Percentiles rank a stretch among this genome's conserved stretches.
Conservation (phyloP, 2,797 vertebrate genomes). For the Apogon hyalosoma region DNA sequence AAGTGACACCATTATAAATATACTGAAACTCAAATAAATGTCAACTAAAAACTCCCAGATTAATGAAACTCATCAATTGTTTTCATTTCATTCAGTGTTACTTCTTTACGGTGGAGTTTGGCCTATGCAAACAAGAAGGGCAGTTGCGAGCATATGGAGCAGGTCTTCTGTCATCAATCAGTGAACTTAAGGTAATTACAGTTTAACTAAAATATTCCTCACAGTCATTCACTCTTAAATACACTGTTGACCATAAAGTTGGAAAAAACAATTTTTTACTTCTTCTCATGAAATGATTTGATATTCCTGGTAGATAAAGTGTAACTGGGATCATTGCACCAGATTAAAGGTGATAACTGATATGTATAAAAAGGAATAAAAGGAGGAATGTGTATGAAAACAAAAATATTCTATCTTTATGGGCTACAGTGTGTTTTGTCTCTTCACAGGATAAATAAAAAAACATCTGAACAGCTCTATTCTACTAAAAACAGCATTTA, state of each 20-base stretch:
- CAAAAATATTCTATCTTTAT: too few relatives aligned
- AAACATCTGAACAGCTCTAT: not conserved
- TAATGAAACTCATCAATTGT: too few relatives aligned
- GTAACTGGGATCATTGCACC: too few relatives aligned
- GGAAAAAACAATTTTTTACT: too few relatives aligned
- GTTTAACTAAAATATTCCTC: conserved; percentile 1
- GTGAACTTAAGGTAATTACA: conserved; percentile 89
- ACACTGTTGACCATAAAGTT: too few relatives aligned
- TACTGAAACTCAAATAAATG: conserved; percentile 13
- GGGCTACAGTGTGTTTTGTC: too few relatives aligned
- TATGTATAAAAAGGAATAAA: too few relatives aligned
- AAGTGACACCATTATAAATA: conserved; percentile 67
- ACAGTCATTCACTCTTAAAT: too few relatives aligned
- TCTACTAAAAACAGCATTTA: not conserved
- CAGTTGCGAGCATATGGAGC: conserved; percentile 94
- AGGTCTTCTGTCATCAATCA: conserved; percentile 95
- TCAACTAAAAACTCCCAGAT: not conserved
- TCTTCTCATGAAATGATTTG: too few relatives aligned
- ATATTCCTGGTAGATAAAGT: too few relatives aligned
- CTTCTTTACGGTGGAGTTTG: conserved; percentile 99
- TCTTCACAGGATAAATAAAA: not conserved
- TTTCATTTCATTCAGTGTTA: conserved; percentile 91
- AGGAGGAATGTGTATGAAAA: too few relatives aligned
- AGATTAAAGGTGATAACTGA: too few relatives aligned
- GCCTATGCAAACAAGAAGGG: conserved; percentile 97